Percentiles rank a stretch among this genome's conserved stretches.
phyloP scores from a whole-genome alignment of 1,140 invertebrate species.

The Drosophila bipectinata region DNA sequence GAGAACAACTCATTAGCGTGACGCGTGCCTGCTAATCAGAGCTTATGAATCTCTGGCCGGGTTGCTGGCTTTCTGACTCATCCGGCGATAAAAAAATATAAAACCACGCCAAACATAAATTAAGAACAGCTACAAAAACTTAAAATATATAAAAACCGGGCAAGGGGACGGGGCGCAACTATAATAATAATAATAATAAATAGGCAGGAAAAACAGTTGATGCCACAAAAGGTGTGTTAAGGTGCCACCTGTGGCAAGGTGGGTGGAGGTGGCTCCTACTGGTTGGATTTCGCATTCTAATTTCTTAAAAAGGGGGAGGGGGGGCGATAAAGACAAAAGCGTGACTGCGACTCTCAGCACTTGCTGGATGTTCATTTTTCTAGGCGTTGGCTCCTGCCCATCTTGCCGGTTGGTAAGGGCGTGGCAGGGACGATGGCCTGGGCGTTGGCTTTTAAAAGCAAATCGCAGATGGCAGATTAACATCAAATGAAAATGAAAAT shows the following conservation, averaged over 20 bases:
- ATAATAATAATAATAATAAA: conserved; percentile 29
- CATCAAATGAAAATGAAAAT: conserved; percentile 60
- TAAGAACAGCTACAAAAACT: conserved; percentile 19
- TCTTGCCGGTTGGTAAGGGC: not conserved
- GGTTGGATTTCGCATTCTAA: conserved; percentile 57
- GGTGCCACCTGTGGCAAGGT: conserved; percentile 1
- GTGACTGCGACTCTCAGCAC: conserved; percentile 38
- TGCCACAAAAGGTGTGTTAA: not conserved
- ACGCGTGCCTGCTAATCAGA: conserved; percentile 76
- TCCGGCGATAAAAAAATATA: conserved; percentile 27
- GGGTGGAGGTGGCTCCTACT: not conserved
- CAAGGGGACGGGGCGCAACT: conserved; percentile 8
- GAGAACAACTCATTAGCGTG: conserved; percentile 70
- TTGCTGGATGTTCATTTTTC: conserved; percentile 43
- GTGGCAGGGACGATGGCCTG: conserved; percentile 15
- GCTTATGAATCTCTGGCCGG: conserved; percentile 50
- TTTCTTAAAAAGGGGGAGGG: conserved; percentile 56
- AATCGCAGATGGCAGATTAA: conserved; percentile 73
- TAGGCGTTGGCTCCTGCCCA: conserved; percentile 66
- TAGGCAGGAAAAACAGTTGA: not conserved
- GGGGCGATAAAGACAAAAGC: conserved; percentile 37
- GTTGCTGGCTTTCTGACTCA: conserved; percentile 52
- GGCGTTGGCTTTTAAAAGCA: conserved; percentile 54
- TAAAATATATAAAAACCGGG: conserved; percentile 9
- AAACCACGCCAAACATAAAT: conserved; percentile 47